These are phyloP conservation scores for Lota lota DNA, from an alignment of 2,113 vertebrate genomes.

Conservation along the genomic window DNA sequence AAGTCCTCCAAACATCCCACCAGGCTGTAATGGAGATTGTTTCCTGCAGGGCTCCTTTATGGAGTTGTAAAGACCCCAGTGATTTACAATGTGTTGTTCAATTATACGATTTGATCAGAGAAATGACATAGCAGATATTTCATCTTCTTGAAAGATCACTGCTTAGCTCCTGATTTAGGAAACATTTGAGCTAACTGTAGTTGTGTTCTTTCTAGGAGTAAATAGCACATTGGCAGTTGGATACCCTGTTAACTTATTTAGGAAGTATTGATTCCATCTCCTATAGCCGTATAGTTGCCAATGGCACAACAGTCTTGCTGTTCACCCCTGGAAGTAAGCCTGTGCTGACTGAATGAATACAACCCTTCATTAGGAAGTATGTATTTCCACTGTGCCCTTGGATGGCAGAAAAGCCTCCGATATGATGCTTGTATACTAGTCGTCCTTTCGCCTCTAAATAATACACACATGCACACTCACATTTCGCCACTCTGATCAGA, in stretches of 20 bases:
- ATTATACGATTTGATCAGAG: neutral
- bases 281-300: slow-evolving; percentile 47
- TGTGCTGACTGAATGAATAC: slow-evolving; percentile 11
- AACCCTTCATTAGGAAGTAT: slow-evolving; percentile 29
- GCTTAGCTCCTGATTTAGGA: neutral
- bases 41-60: slow-evolving; percentile 55
- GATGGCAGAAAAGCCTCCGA: neutral
- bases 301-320: slow-evolving; percentile 20
- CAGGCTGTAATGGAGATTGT: slow-evolving; percentile 48
- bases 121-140: neutral
- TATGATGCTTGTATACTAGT: too few species aligned
- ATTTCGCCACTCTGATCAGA: neutral
- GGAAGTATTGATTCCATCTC: slow-evolving; percentile 49
- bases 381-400: slow-evolving; percentile 25
- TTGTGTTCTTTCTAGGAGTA: too few species aligned
- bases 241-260: slow-evolving; percentile 24
- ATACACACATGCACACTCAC: neutral
- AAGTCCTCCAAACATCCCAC: slow-evolving; percentile 36
- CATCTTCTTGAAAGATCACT: neutral
- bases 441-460: neutral
- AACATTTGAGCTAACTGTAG: neutral
- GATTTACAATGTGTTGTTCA: slow-evolving; percentile 46
- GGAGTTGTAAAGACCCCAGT: slow-evolving; percentile 49
- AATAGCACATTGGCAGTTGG: neutral
- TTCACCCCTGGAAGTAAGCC: slow-evolving; percentile 9